Base-by-base conservation (phyloP, 2,888 invertebrate species). In the Pyrocoelia pectoralis region DNA sequence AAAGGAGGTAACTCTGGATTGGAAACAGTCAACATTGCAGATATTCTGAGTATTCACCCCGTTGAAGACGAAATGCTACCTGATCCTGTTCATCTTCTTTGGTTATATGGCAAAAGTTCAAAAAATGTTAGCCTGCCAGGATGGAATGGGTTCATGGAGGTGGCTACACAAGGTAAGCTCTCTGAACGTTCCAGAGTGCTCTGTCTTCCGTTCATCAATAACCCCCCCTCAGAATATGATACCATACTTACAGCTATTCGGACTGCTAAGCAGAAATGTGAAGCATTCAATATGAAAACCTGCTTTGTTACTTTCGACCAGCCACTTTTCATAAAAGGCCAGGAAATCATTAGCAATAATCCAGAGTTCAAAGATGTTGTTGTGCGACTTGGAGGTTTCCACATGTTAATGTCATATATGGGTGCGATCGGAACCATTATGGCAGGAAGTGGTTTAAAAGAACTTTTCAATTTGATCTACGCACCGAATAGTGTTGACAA, bases 21-120 rank as follows among this genome's bases (percentile, higher is more conserved):
- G 18, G 19, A 48, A 48, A 17, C 48, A 3, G 38, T 38, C n/a
- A 9, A 12, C 38, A 38, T 38, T 38, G 38, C 10, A 38, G 38
- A 38, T 38, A n/a, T 38, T 9, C 38, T 9, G 38, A 38, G 38
- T 38, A 43, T 43, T 43, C 62, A 67, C 56, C 64, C 61, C 24
- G 55, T 66, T 59, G 56, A 59, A 52, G 61, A 61, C 53, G 63
- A 68, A 15, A 65, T 68, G 29, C 29, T 68, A 65, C 68, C 64
- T 56, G 61, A 52, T 52, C n/a, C 60, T 49, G 15, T 14, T 43
- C 5, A 43, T 43, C 6, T 43, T 3, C 13, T 43, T 15, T 43
- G 43, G 8, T 14, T 43, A 3, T 43, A 43, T 43, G 15, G 43
- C 13, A 43, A 43, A 13, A n/a, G n/a, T n/a, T 40, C 13, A n/a